Percentiles rank a stretch among this genome's conserved stretches.
Conservation (phyloP, 1,140 invertebrate genomes). For the Drosophila repleta region DNA sequence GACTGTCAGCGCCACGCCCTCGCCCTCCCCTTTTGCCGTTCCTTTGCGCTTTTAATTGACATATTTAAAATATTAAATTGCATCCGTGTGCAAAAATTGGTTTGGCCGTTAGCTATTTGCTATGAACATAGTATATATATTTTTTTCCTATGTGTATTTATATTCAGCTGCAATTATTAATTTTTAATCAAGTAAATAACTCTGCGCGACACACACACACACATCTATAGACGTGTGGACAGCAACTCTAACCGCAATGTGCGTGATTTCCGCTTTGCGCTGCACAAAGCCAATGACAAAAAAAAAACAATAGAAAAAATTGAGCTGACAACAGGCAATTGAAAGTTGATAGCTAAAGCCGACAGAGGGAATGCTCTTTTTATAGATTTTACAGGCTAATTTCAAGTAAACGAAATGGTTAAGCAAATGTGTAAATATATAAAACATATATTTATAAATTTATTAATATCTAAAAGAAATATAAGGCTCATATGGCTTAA, state of each 20-base stretch:
- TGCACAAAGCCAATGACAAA: conserved; percentile 49
- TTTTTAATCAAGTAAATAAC: conserved; percentile 80
- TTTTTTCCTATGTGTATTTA: not conserved
- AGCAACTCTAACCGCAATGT: conserved; percentile 55
- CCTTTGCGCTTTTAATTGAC: conserved; percentile 62
- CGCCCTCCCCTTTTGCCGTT: not conserved
- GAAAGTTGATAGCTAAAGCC: conserved; percentile 1
- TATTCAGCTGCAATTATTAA: conserved; percentile 62
- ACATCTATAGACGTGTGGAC: conserved; percentile 27
- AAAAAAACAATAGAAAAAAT: conserved; percentile 42
- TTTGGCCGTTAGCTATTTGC: conserved; percentile 40
- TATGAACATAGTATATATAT: conserved; percentile 8
- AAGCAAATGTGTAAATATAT: no score
- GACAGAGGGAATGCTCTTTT: not conserved
- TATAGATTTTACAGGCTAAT: no score
- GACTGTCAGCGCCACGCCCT: conserved; percentile 55
- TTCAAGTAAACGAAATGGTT: no score
- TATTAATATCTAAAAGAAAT: no score
- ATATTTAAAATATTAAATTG: conserved; percentile 83
- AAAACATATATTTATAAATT: no score
- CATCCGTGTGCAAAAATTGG: conserved; percentile 68
- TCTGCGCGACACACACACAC: conserved; percentile 14
- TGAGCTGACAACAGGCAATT: not conserved
- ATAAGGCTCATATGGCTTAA: no score
- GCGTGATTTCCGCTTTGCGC: conserved; percentile 59